phyloP scores from a whole-genome alignment of 2,888 invertebrate genomes.

The Villa cingulata region DNA sequence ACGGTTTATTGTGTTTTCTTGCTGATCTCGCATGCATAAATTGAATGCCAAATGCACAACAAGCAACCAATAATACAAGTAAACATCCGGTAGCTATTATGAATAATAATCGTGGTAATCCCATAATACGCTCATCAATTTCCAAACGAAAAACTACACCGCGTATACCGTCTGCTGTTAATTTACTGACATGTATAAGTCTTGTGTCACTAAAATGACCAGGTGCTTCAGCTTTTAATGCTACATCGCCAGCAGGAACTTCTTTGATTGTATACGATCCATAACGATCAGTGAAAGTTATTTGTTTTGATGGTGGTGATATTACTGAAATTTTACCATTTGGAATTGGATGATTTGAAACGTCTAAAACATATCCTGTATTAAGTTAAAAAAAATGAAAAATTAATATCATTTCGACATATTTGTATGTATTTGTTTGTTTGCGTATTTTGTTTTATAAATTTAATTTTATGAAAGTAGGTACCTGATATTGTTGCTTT shows the following conservation, averaged over 20 bases:
- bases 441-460: not conserved
- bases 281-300: slow-evolving; percentile 25
- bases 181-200: slow-evolving; percentile 25
- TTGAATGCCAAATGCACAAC: slow-evolving; percentile 27
- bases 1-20: slow-evolving; percentile 23
- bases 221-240: slow-evolving; percentile 41
- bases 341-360: slow-evolving; percentile 43
- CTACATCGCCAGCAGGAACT: slow-evolving; percentile 34
- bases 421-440: no score
- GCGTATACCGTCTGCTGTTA: slow-evolving; percentile 29
- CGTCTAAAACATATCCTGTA: slow-evolving; percentile 47
- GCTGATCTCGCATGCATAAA: slow-evolving; percentile 23
- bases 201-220: slow-evolving; percentile 43
- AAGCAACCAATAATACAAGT: slow-evolving; percentile 24
- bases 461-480: no score
- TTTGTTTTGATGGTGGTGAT: slow-evolving; percentile 33
- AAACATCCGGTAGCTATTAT: slow-evolving; percentile 53
- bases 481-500: slow-evolving; percentile 14
- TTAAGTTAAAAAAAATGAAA: not conserved
- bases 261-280: slow-evolving; percentile 23
- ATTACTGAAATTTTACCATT: slow-evolving; percentile 39
- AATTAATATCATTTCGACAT: not conserved
- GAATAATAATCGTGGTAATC: slow-evolving; percentile 63
- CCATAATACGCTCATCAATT: slow-evolving; percentile 52
- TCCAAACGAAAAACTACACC: slow-evolving; percentile 54